Base-by-base conservation (phyloP, 1,140 invertebrate genomes). In the Phymorhynchus buccinoides region DNA sequence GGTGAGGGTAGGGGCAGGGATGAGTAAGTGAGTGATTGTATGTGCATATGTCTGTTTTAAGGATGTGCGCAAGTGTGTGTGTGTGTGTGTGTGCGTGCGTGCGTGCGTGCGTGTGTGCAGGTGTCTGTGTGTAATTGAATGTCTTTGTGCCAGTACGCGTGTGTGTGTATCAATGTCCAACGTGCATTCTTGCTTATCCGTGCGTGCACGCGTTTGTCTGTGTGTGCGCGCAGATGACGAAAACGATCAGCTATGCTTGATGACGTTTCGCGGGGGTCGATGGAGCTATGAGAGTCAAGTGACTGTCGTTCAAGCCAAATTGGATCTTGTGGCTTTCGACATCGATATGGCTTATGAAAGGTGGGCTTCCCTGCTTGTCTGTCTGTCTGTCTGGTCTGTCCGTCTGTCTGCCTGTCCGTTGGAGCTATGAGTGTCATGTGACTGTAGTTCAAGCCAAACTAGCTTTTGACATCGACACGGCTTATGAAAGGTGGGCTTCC, bases 241-340 rank as follows among this genome's bases (percentile, higher is more conserved):
- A 84, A 91, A 89, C 75, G 92, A 92, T 73, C 62, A 88, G 14
- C 82, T 92, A n/a, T 90, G 84, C 71, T 85, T 92, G 27, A 73
- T 91, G 1, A 81, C 87, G 27, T 73, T 82, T 14, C 62, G 77
- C 1, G 88, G 86, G 32, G 87, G 85, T 3, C 89, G 89, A 80
- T 92, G 91, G 91, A 62, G 56, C 12, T 87, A 88, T 1, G 83
- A 86, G 14, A 80, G 87, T 14, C 88, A 91, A n/a, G 85, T 92
- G 0, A 83, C 87, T 27, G 86, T 92, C 37, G 79, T 83, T 14
- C 89, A 91, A 80, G 86, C 88, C 41, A 92, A 91, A 86, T 80
- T 92, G 22, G 92, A 92, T 81, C 84, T 92, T 4, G 73, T 92
- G 42, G 88, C 90, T 87, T 89, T 92, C 79, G 84, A 85, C n/a